A percentile compares a stretch with the other conserved stretches of the same genome.
Evolutionary conservation across 2,888 invertebrate species (phyloP).

Genomic region (Plebejus argus): DNA sequence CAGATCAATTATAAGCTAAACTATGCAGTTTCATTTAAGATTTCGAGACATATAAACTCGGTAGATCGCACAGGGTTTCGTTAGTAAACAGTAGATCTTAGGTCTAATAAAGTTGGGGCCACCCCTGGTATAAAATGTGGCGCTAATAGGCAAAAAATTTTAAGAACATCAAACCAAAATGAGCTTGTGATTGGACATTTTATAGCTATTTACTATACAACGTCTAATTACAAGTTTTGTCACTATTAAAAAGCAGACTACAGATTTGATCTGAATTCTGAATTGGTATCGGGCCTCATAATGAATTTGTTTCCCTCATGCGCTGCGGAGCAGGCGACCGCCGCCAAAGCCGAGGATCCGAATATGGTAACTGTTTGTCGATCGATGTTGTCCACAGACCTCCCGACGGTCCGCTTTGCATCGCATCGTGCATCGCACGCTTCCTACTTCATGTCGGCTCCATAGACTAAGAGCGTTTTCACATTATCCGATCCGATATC

Average conservation of each 20-base stretch:
- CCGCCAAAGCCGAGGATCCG: constrained; percentile 94
- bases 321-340: constrained; percentile 85
- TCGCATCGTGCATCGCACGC: constrained; percentile 76
- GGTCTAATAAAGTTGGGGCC: too few species aligned
- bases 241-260: not conserved
- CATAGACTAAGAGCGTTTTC: not conserved
- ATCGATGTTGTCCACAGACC: constrained; percentile 70
- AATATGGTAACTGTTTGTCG: constrained; percentile 88
- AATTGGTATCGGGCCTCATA: constrained; percentile 50
- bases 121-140: not conserved
- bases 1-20: too few species aligned
- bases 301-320: constrained; percentile 78
- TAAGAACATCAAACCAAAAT: too few species aligned
- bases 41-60: too few species aligned
- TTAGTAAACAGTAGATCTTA: too few species aligned
- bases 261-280: not conserved
- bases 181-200: not conserved
- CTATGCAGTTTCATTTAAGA: too few species aligned
- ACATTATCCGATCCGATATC: too few species aligned
- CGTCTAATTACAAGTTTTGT: not conserved
- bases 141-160: not conserved
- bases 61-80: too few species aligned
- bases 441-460: constrained; percentile 49
- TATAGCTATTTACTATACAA: not conserved
- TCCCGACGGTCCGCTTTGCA: constrained; percentile 65